Conservation (phyloP, 2,888 invertebrate genomes). For the Hemistola chrysoprasaria region DNA sequence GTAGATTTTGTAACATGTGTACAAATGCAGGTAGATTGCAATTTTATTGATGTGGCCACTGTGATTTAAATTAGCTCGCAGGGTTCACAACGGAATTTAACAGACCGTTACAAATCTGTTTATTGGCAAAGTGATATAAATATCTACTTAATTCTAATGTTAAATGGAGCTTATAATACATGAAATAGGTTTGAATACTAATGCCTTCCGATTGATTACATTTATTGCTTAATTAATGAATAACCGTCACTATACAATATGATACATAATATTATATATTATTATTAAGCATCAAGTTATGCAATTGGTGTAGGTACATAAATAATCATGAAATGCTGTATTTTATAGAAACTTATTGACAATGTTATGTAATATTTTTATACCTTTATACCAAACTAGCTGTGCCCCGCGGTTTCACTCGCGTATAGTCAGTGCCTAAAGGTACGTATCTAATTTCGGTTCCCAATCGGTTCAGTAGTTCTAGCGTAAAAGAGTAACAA, state of each 20-base stretch:
- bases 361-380: too few relatives aligned
- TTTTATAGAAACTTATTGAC: too few relatives aligned
- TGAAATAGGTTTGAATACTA: constrained; percentile 41
- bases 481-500: too few relatives aligned
- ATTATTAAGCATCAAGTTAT: too few relatives aligned
- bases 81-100: constrained; percentile 59
- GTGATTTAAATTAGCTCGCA: constrained; percentile 63
- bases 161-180: constrained; percentile 41
- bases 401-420: too few relatives aligned
- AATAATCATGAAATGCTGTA: too few relatives aligned
- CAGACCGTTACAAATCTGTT: constrained; percentile 66
- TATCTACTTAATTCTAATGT: constrained; percentile 49
- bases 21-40: constrained; percentile 58
- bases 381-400: too few relatives aligned
- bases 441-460: too few relatives aligned
- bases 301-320: too few relatives aligned
- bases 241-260: not conserved
- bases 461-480: too few relatives aligned
- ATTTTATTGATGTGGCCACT: constrained; percentile 51
- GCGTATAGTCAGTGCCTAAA: too few relatives aligned
- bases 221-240: constrained; percentile 17
- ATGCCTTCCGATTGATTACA: constrained; percentile 30
- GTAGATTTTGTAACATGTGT: constrained; percentile 69
- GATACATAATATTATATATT: not conserved
- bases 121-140: constrained; percentile 58